A percentile compares a stretch with the other conserved stretches of the same genome.
Evolutionary conservation across 92 coral and sea anemone species (phyloP).

Genomic region (Umimayanthus chanpuru): DNA sequence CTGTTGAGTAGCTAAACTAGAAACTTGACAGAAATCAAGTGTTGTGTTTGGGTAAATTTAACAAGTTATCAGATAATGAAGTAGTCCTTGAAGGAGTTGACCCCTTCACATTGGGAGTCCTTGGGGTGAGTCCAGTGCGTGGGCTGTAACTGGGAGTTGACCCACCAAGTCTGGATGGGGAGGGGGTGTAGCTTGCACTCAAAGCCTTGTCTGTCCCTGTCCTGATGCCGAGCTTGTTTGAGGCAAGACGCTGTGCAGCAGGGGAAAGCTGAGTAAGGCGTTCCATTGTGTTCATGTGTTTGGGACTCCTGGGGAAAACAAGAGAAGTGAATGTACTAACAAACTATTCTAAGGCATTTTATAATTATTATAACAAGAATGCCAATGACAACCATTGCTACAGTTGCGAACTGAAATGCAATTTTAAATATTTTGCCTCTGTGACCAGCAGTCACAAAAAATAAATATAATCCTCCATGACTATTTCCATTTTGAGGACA

Average conservation of each 20-base stretch:
- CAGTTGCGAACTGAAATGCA: too few species aligned
- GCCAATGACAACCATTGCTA: too few species aligned
- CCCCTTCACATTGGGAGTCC: slow-evolving; percentile 58
- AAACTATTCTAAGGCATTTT: too few species aligned
- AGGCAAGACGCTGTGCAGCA: slow-evolving; percentile 93
- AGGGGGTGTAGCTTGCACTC: slow-evolving; percentile 89
- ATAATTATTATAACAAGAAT: too few species aligned
- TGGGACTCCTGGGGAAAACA: slow-evolving; percentile 74
- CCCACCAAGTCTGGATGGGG: slow-evolving; percentile 60
- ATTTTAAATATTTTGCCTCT: too few species aligned
- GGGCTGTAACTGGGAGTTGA: slow-evolving; percentile 64
- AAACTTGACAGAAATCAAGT: not conserved
- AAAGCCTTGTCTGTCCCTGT: slow-evolving; percentile 90
- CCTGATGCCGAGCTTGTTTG: slow-evolving; percentile 89
- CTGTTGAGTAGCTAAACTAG: not conserved
- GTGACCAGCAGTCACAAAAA: too few species aligned
- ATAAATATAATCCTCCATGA: too few species aligned
- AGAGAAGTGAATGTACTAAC: not conserved
- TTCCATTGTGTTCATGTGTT: slow-evolving; percentile 71
- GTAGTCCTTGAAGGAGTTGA: slow-evolving; percentile 54
- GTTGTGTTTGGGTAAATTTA: slow-evolving; percentile 76
- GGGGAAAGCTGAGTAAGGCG: slow-evolving; percentile 88
- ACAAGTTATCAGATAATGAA: slow-evolving; percentile 86
- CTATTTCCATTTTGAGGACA: too few species aligned
- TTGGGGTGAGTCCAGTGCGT: slow-evolving; percentile 60